Percentiles rank a stretch among this genome's conserved stretches.
These are phyloP conservation scores for Eulemur rufifrons DNA, from an alignment of 2,113 vertebrate genomes.

Conservation along the genomic window DNA sequence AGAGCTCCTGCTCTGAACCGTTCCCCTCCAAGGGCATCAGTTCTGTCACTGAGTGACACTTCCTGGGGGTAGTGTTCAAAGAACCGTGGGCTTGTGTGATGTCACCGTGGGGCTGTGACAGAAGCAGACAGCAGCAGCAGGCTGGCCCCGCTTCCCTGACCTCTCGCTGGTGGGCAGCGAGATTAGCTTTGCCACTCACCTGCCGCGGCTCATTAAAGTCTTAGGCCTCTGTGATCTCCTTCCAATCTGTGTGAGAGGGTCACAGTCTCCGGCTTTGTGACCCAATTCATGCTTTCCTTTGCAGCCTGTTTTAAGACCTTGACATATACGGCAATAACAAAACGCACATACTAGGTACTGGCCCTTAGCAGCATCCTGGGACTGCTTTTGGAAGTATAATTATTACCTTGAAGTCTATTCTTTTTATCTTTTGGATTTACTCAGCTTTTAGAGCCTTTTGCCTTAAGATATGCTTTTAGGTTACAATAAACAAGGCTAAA, in stretches of 20 bases:
- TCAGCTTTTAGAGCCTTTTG: conserved; percentile 52
- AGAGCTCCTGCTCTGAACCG: neutral
- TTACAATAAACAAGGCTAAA: conserved; percentile 62
- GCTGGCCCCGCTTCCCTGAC: conserved; percentile 46
- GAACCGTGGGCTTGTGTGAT: conserved; percentile 49
- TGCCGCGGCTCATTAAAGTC: neutral
- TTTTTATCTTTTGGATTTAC: conserved; percentile 65
- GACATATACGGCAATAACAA: neutral
- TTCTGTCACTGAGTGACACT: conserved; percentile 46
- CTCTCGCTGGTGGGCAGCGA: conserved; percentile 14
- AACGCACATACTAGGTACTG: neutral
- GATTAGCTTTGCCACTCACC: conserved; percentile 14
- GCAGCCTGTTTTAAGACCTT: conserved; percentile 15
- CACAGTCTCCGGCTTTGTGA: neutral
- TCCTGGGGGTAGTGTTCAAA: conserved; percentile 67
- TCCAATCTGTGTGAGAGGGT: neutral
- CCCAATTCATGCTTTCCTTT: neutral
- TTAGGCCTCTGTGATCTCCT: conserved; percentile 50
- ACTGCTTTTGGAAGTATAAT: conserved; percentile 53
- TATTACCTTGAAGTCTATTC: conserved; percentile 57
- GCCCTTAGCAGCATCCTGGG: neutral
- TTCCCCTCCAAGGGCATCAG: neutral
- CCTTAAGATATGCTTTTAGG: conserved; percentile 64
- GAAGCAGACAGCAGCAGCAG: conserved; percentile 62
- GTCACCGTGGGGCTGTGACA: conserved; percentile 26